Conservation (phyloP, 2,113 vertebrate species). For the Toxotes chatareus region DNA sequence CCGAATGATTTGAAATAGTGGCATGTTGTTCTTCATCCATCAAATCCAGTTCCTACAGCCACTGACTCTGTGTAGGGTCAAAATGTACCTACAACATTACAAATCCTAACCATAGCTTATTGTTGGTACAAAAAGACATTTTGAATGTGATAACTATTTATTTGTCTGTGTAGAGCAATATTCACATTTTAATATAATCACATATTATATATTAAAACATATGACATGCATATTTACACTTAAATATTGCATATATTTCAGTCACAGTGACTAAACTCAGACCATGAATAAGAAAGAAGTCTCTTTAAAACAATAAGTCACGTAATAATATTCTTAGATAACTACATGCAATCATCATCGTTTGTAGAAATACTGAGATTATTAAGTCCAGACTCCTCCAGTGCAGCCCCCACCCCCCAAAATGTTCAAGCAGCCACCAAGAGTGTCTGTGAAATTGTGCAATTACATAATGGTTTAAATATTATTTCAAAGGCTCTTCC, state of each 20-base stretch:
- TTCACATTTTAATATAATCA: no score
- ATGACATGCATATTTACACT: background rate
- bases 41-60: background rate
- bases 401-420: background rate
- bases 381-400: background rate
- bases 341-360: background rate
- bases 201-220: no score
- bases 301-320: background rate
- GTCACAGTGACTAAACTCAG: background rate
- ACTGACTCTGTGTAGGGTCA: background rate
- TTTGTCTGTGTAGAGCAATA: background rate
- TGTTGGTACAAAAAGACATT: background rate
- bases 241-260: background rate
- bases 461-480: background rate
- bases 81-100: background rate
- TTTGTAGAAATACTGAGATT: background rate
- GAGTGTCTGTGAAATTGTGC: no score
- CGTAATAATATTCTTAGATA: background rate
- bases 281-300: background rate
- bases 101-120: background rate
- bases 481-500: background rate
- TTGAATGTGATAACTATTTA: background rate
- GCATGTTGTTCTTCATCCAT: background rate
- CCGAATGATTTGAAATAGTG: slow-evolving; percentile 5
- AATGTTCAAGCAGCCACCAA: background rate